These are phyloP conservation scores for Nemotelus nigrinus DNA, from an alignment of 2,888 invertebrate genomes.

Conservation along the genomic window DNA sequence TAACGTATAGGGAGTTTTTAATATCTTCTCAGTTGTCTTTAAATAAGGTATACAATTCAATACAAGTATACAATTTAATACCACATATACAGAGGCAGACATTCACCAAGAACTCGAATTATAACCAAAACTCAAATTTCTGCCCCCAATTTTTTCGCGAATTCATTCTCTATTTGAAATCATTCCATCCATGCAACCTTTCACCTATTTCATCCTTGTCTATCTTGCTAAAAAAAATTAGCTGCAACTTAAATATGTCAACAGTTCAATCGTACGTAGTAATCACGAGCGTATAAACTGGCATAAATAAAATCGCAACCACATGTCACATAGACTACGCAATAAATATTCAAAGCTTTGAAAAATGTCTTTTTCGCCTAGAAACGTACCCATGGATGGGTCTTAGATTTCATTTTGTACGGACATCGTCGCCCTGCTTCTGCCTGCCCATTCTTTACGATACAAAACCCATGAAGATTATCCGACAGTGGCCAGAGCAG, in stretches of 20 bases:
- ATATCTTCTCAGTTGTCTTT: too few species aligned
- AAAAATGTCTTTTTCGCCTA: conserved; percentile 37
- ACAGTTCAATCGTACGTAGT: conserved; percentile 28
- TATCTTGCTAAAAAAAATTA: conserved; percentile 8
- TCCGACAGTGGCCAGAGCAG: neutral
- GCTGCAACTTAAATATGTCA: conserved; percentile 30
- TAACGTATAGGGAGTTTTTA: too few species aligned
- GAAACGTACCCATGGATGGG: conserved; percentile 2
- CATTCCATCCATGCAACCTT: neutral
- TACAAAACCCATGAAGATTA: conserved; percentile 18
- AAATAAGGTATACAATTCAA: too few species aligned
- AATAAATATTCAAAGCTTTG: conserved; percentile 36
- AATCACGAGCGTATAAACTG: conserved; percentile 4
- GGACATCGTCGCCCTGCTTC: neutral
- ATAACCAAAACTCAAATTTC: too few species aligned
- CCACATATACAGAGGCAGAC: too few species aligned
- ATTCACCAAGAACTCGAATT: too few species aligned
- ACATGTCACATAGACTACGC: conserved; percentile 32
- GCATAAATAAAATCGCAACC: conserved; percentile 36
- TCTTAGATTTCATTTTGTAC: conserved; percentile 21
- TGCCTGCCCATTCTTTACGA: conserved; percentile 12
- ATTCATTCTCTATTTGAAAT: neutral
- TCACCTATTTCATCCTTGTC: neutral
- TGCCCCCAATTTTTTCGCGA: too few species aligned
- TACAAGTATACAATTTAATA: too few species aligned